Evolutionary conservation across 2,888 invertebrate species (phyloP), one percentile per base, ranked within the genome.

Genomic region (Herminia tarsipennalis): DNA sequence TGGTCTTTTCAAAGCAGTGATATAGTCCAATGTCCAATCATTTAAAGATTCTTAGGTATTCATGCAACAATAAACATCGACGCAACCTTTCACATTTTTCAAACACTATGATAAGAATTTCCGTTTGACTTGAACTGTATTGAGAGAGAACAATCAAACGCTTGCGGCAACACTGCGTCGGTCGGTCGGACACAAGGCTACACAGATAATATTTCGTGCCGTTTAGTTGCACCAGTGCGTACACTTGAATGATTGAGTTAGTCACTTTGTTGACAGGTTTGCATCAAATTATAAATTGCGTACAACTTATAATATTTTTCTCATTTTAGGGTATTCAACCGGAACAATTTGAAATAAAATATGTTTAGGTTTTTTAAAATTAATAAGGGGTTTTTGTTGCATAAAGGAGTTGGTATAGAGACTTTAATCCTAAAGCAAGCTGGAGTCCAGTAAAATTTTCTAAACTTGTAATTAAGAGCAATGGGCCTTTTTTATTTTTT

Each of bases 101-200:
- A 6, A 17, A 12, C 8, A 27, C n/a, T 13, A 33, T 33, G 33
- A 16, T 10, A 34, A 24, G 22, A 34, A 34, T 34, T 8, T 21
- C 22, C 16, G 22, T 22, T 22, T 0, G 13, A 12, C 6, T 13
- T 9, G n/a, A 14, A 12, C 12, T 25, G 17, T 18, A 20, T 28
- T 10, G 5, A 3, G 1, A 3, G 30, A 27, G 44, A 29, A 40
- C 37, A 44, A 42, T 39, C 35, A 37, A 18, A 27, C 29, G 25
- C 30, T 55, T 53, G 38, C 43, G n/a, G n/a, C 46, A 56, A 47
- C 30, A 10, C 24, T 21, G 30, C 9, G 29, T 9, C 29, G 56
- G 50, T 60, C 72, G 64, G 65, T 67, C 70, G 65, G 59, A 44
- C 29, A 36, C 76, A 76, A 76, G 76, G 76, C 56, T 70, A 55